Conservation (phyloP, 2,888 invertebrate genomes). For the Atethmia centrago region DNA sequence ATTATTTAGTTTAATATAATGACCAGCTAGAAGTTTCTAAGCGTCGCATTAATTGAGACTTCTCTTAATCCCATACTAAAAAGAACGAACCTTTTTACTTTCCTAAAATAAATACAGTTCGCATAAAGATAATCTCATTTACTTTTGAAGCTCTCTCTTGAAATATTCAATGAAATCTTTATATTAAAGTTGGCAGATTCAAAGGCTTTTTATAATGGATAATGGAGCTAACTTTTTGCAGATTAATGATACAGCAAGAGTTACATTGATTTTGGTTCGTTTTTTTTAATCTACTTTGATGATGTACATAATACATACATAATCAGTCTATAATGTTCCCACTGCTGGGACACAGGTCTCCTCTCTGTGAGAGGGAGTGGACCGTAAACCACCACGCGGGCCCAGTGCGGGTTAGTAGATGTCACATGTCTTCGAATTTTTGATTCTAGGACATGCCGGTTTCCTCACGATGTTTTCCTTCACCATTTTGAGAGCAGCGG, state of each 20-base stretch:
- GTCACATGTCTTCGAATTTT: no score
- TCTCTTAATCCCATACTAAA: background rate
- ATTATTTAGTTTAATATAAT: no score
- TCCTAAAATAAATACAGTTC: background rate
- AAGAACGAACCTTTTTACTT: background rate
- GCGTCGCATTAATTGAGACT: background rate
- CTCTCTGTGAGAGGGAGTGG: no score
- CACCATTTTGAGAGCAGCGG: no score
- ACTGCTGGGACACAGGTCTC: no score
- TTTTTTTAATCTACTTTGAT: slow-evolving; percentile 4
- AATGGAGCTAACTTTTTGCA: slow-evolving; percentile 15
- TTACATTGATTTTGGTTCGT: background rate
- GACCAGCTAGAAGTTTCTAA: background rate
- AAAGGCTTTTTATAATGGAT: slow-evolving; percentile 15
- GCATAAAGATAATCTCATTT: slow-evolving; percentile 13
- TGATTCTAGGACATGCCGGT: no score
- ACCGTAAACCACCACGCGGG: no score
- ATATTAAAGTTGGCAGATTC: slow-evolving; percentile 10
- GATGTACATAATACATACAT: no score
- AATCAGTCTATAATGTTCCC: no score
- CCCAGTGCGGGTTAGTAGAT: no score
- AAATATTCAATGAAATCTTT: slow-evolving; percentile 16
- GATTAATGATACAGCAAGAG: slow-evolving; percentile 20
- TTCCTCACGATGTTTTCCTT: no score
- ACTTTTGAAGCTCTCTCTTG: background rate